Evolutionary conservation across 1,140 invertebrate species (phyloP).

Genomic region (Caenorhabditis inopinata): DNA sequence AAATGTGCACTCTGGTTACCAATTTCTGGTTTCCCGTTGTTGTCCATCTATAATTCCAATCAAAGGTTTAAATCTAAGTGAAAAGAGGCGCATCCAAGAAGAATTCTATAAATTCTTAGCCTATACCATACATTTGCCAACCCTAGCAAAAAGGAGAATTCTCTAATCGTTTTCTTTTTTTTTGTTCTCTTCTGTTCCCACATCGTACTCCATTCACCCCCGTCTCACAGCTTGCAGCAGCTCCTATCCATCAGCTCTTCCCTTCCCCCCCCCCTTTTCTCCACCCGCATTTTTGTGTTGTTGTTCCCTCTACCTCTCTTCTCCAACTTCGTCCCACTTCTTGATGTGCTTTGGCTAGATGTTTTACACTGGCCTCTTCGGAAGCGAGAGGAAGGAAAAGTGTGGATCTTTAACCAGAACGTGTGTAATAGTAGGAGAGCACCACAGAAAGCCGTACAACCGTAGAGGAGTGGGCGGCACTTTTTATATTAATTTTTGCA

Average conservation of each 20-base stretch:
- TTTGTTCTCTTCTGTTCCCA: not conserved
- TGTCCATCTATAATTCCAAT: no score
- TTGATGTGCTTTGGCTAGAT: slow-evolving; percentile 22
- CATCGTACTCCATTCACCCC: not conserved
- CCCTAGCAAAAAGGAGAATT: not conserved
- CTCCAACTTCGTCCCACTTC: not conserved
- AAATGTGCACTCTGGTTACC: no score
- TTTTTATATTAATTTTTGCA: slow-evolving; percentile 32
- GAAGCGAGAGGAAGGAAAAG: not conserved
- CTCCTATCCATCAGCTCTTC: not conserved
- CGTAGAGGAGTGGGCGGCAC: slow-evolving; percentile 10
- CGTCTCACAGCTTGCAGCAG: not conserved
- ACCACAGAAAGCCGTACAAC: slow-evolving; percentile 1
- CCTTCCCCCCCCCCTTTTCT: no score
- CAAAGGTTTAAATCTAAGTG: no score
- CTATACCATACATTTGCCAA: no score
- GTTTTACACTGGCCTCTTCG: slow-evolving; percentile 11
- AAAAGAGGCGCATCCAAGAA: no score
- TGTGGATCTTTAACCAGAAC: not conserved
- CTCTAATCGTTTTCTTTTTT: not conserved
- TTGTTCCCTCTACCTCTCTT: slow-evolving; percentile 23
- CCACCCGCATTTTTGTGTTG: slow-evolving; percentile 23
- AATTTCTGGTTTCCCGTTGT: no score
- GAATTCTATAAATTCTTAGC: no score
- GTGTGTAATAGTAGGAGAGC: slow-evolving; percentile 33